These are phyloP conservation scores for Bugulina stolonifera DNA, from an alignment of 2,888 invertebrate genomes.

Conservation along the genomic window DNA sequence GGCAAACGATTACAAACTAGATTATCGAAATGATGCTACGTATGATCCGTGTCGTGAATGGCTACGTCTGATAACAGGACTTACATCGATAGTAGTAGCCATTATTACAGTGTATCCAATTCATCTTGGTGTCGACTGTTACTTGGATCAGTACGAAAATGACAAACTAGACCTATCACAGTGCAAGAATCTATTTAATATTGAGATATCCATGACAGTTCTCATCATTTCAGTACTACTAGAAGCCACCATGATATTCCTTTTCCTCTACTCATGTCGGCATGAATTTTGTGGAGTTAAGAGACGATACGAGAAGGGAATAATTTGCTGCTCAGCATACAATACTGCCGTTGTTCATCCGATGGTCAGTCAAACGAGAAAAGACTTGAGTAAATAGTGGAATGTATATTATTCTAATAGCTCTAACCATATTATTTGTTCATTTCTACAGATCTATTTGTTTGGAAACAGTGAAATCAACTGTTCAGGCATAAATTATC, in stretches of 20 bases:
- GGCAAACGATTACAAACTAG: no score
- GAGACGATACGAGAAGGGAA: neutral
- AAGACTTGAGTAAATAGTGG: neutral
- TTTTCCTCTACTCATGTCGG: neutral
- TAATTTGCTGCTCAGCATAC: neutral
- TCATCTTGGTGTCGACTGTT: neutral
- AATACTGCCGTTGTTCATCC: neutral
- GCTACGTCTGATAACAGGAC: neutral
- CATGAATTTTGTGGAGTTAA: constrained; percentile 24
- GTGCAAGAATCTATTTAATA: neutral
- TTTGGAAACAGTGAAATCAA: no score
- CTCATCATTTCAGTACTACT: neutral
- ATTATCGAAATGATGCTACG: neutral
- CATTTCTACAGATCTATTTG: no score
- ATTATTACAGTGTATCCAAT: neutral
- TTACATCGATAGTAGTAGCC: neutral
- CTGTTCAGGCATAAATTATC: no score
- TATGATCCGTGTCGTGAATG: constrained; percentile 20
- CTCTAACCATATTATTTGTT: neutral
- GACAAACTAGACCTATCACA: neutral
- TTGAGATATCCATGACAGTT: neutral
- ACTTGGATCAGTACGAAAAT: neutral
- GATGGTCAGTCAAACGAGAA: neutral
- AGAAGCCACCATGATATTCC: neutral
- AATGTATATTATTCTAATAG: neutral